These are phyloP conservation scores for Eucera pruinosa DNA, from an alignment of 2,888 invertebrate genomes.

Conservation along the genomic window DNA sequence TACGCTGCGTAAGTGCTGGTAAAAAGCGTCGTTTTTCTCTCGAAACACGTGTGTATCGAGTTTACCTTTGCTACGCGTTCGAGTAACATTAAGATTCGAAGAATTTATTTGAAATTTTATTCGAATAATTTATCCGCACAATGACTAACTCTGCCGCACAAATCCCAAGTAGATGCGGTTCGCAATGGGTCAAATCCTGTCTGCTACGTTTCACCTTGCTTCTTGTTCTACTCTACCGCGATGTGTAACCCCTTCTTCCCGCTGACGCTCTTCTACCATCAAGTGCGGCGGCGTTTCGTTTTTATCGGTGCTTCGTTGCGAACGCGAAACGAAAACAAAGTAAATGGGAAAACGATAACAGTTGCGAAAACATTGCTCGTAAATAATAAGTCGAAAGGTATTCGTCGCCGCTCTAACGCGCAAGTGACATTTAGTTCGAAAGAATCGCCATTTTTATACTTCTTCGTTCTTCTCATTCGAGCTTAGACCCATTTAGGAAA, in stretches of 20 bases:
- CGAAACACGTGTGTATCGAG: no score
- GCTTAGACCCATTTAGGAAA: neutral
- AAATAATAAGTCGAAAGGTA: constrained; percentile 41
- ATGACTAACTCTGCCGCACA: no score
- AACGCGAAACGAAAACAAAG: constrained; percentile 46
- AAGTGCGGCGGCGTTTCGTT: neutral
- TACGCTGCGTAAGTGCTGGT: no score
- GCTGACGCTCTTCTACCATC: neutral
- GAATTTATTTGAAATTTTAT: no score
- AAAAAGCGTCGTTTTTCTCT: no score
- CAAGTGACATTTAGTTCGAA: no score
- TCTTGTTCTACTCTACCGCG: neutral
- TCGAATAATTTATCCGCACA: no score
- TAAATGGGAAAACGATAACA: constrained; percentile 35
- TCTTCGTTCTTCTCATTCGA: neutral
- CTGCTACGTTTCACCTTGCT: constrained; percentile 7
- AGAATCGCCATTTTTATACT: no score
- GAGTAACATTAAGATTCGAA: no score
- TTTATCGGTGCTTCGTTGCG: constrained; percentile 24
- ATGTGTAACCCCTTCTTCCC: neutral
- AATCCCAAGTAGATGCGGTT: no score
- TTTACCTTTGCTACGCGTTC: no score
- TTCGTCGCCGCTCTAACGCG: neutral
- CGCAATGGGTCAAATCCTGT: neutral
- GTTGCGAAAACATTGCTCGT: constrained; percentile 26